Conservation (phyloP, 2,888 invertebrate species). For the Amitus sp. region DNA sequence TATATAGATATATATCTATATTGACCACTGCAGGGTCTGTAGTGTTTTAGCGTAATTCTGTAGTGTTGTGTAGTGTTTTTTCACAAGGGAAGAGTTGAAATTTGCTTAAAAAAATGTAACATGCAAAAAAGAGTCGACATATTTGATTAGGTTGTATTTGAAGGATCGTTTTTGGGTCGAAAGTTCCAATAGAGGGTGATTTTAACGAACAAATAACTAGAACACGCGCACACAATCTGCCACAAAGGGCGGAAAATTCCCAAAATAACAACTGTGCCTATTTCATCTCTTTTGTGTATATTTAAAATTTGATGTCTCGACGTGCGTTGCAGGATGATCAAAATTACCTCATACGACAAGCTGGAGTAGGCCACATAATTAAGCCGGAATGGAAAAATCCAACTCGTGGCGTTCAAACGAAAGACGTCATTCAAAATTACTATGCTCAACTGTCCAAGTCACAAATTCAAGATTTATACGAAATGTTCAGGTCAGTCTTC, state of each 20-base stretch:
- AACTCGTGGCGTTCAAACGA: constrained; percentile 79
- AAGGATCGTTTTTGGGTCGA: too few relatives aligned
- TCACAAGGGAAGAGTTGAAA: too few relatives aligned
- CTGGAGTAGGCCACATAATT: constrained; percentile 78
- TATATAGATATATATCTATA: too few relatives aligned
- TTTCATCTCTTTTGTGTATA: constrained; percentile 4
- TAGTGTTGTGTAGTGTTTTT: too few relatives aligned
- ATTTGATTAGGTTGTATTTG: too few relatives aligned
- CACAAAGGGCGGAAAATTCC: constrained; percentile 1
- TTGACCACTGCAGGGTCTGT: too few relatives aligned
- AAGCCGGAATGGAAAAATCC: constrained; percentile 87
- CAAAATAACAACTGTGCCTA: constrained; percentile 8
- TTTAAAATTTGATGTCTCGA: constrained; percentile 5
- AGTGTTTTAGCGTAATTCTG: too few relatives aligned
- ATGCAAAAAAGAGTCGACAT: too few relatives aligned
- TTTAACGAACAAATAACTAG: constrained; percentile 1
- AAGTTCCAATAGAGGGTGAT: constrained; percentile 9
- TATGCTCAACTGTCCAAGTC: constrained; percentile 80
- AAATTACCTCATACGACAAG: constrained; percentile 81
- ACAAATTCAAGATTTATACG: constrained; percentile 81
- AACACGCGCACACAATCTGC: constrained; percentile 1
- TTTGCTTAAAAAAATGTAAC: too few relatives aligned
- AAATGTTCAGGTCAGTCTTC: constrained; percentile 76
- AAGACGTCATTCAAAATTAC: constrained; percentile 77
- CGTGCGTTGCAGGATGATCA: constrained; percentile 76